Percentiles rank a stretch among this genome's conserved stretches.
phyloP scores from a whole-genome alignment of 2,113 vertebrate genomes.

The Helogale parvula region DNA sequence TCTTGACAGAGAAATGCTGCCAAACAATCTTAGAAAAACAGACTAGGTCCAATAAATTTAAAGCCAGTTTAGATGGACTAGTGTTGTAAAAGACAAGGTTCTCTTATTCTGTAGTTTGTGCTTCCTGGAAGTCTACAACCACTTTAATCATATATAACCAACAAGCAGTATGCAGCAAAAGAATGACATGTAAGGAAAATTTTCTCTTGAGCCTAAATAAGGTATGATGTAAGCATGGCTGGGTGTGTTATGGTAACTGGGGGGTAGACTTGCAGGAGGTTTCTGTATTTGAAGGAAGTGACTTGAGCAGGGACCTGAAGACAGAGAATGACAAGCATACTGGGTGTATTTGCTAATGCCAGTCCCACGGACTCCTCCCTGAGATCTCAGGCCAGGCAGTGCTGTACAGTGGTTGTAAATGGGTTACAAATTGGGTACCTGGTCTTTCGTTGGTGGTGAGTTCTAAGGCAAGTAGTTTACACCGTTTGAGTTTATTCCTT shows the following conservation, averaged over 20 bases:
- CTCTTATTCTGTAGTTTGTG: not conserved
- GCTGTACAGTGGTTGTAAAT: not conserved
- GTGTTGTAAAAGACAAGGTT: not conserved
- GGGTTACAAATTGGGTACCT: not conserved
- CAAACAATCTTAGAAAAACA: not conserved
- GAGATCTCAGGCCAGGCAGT: not conserved
- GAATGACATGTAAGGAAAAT: not conserved
- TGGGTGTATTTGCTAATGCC: accelerated
- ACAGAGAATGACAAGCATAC: not conserved
- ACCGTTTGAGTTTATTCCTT: not conserved
- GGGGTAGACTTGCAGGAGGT: not conserved
- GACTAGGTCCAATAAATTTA: not conserved
- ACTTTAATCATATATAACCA: not conserved
- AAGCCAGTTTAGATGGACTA: not conserved
- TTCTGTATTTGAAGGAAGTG: not conserved
- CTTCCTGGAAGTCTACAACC: not conserved
- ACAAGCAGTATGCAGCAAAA: not conserved
- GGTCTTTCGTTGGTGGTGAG: not conserved
- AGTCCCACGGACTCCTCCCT: not conserved
- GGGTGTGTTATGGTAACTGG: not conserved
- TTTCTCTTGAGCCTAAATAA: not conserved
- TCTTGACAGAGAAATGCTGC: not conserved
- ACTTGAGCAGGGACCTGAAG: not conserved
- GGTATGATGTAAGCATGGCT: not conserved
- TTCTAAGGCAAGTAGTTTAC: not conserved